Percentiles rank a stretch among this genome's conserved stretches.
Evolutionary conservation across 2,888 invertebrate genomes (phyloP).

Genomic region (Epinotia nisella): DNA sequence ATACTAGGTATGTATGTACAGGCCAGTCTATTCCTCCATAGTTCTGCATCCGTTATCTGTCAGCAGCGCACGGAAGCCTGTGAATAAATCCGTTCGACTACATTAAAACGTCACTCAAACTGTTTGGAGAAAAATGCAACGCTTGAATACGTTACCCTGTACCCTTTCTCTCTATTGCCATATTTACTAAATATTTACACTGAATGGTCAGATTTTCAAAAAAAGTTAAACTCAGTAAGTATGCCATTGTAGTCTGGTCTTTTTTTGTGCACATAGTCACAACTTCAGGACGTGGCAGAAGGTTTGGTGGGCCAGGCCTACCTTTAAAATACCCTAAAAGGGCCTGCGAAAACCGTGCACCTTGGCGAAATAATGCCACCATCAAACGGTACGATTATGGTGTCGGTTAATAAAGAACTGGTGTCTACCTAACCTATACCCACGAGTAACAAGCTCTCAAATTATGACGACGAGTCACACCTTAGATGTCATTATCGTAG

Average conservation of each 20-base stretch:
- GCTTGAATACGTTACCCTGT: constrained; percentile 36
- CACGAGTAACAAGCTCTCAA: too few species aligned
- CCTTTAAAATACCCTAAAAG: too few species aligned
- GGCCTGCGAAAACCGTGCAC: too few species aligned
- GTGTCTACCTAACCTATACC: too few species aligned
- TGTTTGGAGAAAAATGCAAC: constrained; percentile 40
- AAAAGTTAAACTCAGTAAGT: background rate
- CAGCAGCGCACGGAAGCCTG: constrained; percentile 46
- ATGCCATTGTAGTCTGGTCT: background rate
- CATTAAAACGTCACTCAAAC: constrained; percentile 66
- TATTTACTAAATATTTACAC: constrained; percentile 14
- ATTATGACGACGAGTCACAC: too few species aligned
- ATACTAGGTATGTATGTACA: background rate
- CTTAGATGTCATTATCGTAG: too few species aligned
- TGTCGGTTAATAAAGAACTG: too few species aligned
- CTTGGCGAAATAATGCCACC: too few species aligned
- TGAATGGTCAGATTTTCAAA: background rate
- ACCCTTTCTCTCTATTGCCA: constrained; percentile 13
- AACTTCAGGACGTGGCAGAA: too few species aligned
- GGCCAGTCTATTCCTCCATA: constrained; percentile 18
- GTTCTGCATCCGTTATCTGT: constrained; percentile 33
- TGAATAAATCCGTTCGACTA: constrained; percentile 64
- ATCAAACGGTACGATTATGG: too few species aligned
- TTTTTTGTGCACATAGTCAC: too few species aligned
- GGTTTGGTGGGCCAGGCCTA: too few species aligned